Conservation (phyloP, 2,113 vertebrate species). For the Gnathonemus longibarbis region DNA sequence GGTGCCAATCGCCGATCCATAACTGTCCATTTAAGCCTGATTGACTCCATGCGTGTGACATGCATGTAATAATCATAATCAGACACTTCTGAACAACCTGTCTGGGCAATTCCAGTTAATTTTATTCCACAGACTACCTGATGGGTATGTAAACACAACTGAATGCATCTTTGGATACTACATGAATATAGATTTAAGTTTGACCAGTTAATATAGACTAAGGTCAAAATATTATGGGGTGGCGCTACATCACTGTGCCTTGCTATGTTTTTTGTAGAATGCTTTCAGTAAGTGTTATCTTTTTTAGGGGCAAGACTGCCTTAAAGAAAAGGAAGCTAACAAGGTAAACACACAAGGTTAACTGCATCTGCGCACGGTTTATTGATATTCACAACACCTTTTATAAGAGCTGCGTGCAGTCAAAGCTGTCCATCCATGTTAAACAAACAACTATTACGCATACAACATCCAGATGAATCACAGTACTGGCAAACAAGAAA, state of each 20-base stretch:
- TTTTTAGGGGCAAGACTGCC: slow-evolving; percentile 87
- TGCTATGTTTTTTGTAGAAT: background rate
- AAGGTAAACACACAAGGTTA: slow-evolving; percentile 66
- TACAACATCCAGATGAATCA: background rate
- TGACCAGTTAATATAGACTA: background rate
- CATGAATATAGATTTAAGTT: background rate
- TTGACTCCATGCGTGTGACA: background rate
- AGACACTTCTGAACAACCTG: slow-evolving; percentile 2
- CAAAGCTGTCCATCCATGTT: background rate
- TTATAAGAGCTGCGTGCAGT: background rate
- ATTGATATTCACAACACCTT: background rate
- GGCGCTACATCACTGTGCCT: background rate
- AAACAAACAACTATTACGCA: background rate
- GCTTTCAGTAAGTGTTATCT: slow-evolving; percentile 25
- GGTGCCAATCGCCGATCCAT: background rate
- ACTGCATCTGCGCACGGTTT: background rate
- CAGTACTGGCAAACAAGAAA: background rate
- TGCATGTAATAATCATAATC: background rate
- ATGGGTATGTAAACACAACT: background rate
- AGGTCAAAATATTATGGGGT: background rate
- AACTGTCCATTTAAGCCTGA: background rate
- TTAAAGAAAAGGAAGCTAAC: slow-evolving; percentile 95
- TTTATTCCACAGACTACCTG: background rate
- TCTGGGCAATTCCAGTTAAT: background rate
- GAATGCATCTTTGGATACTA: background rate